Percentiles rank a stretch among this genome's conserved stretches.
Conservation (phyloP, 1,140 invertebrate genomes). For the Drosophila pectinifera region DNA sequence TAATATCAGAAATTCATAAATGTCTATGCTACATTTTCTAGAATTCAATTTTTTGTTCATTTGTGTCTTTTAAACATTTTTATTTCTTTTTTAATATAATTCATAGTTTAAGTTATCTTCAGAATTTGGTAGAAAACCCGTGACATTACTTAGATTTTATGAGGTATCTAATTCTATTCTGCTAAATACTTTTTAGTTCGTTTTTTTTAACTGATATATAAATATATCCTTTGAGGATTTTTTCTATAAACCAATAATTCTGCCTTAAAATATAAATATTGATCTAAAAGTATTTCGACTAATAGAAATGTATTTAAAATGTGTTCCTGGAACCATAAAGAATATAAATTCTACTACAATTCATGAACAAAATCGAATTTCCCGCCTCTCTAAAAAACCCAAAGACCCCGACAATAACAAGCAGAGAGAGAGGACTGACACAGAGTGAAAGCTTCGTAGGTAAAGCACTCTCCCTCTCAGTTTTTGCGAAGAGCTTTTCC, state of each 20-base stretch:
- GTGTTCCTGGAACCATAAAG: not conserved
- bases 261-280: not conserved
- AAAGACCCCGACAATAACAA: constrained; percentile 41
- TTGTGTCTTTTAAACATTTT: too few species aligned
- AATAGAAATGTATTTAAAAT: constrained; percentile 5
- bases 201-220: too few species aligned
- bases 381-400: constrained; percentile 31
- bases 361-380: constrained; percentile 29
- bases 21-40: too few species aligned
- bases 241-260: not conserved
- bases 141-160: too few species aligned
- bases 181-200: too few species aligned
- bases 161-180: too few species aligned
- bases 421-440: not conserved
- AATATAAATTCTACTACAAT: constrained; percentile 10
- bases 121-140: too few species aligned
- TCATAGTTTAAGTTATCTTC: too few species aligned
- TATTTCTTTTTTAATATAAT: too few species aligned
- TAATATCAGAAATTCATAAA: too few species aligned
- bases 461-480: constrained; percentile 21
- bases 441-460: constrained; percentile 29
- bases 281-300: too few species aligned
- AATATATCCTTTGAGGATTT: not conserved
- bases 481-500: constrained; percentile 47
- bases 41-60: too few species aligned